Conservation (phyloP, 2,113 vertebrate species). For the Oostethus manadensis region DNA sequence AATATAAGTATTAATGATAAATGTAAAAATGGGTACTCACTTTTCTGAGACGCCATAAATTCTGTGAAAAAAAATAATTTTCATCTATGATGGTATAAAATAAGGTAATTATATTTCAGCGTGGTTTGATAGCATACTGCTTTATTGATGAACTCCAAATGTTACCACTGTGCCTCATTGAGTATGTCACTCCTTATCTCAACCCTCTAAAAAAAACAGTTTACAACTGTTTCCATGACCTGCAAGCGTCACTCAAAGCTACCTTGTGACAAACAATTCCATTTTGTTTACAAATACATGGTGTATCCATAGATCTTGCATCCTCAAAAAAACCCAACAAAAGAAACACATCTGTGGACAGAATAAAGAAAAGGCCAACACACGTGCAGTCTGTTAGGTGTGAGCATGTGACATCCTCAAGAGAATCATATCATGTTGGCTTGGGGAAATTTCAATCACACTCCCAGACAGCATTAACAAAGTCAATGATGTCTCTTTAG, state of each 20-base stretch:
- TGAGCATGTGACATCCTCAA: constrained; percentile 19
- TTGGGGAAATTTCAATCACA: background rate
- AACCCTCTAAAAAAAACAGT: constrained; percentile 23
- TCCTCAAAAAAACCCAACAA: constrained; percentile 39
- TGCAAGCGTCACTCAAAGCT: constrained; percentile 31
- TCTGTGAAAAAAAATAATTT: background rate
- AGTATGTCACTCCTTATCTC: constrained; percentile 31
- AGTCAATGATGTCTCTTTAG: constrained; percentile 11
- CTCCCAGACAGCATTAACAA: constrained; percentile 19
- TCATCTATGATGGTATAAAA: background rate
- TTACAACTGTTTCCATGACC: constrained; percentile 26
- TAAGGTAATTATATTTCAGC: constrained; percentile 3
- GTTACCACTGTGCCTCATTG: constrained; percentile 33
- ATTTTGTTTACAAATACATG: constrained; percentile 33
- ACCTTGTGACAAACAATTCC: constrained; percentile 31
- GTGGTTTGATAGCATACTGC: constrained; percentile 35
- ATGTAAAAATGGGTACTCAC: too few species aligned
- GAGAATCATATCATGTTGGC: constrained; percentile 7
- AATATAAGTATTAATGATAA: too few species aligned
- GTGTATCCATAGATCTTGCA: constrained; percentile 50
- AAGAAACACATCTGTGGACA: constrained; percentile 50
- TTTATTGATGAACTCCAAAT: constrained; percentile 58
- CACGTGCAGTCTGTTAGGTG: constrained; percentile 18
- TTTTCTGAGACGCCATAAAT: too few species aligned
- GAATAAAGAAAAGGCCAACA: constrained; percentile 36